Evolutionary conservation across 2,888 invertebrate genomes (phyloP), one percentile per base, ranked within the genome.

Genomic region (Xylophagus ater): DNA sequence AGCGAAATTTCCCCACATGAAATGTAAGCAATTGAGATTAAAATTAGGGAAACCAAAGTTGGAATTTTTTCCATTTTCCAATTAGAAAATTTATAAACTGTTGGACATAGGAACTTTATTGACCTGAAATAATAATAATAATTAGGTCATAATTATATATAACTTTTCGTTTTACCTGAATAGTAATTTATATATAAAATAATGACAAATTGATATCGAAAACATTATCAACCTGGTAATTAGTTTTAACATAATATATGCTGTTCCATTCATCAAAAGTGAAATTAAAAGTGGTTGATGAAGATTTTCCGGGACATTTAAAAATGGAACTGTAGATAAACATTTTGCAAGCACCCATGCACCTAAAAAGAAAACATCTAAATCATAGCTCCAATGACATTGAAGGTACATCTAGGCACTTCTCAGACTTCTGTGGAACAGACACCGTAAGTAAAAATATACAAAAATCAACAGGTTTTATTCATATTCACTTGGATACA

Each of bases 1-100:
- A 88, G 65, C 0, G 81, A 75, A 5, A 86, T 66, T 2, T 81
- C 81, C 4, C 86, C 87, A 54, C 85, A 85, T 0, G 84, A 76
- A 10, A 74, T 63, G 10, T 76, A 67, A 13, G 74, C 73, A 4
- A 82, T 65, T 24, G 74, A 71, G 15, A 83, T 59, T 2, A 85
- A 62, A 3, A 75, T 58, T 1, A 71, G 70, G 9, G 80, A 78
- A 31, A 79, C 75, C 1, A 80, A 61, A 45, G 78, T 62, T 0
- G 87, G 87, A 23, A 84, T 66, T 50, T 74, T 72, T 45, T 80
- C 76, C 34, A 86, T 64, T 13, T 75, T 75, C 6, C 71, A 68
- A 23, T 83, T 66, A 24, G 80, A 54, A 65, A 58, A 71, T 65
- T 51, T 19, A 48, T 60, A 53, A 42, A 49, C 43, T 8, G 45